Conservation (phyloP, 2,797 vertebrate genomes). For the Pangasius krempfi region DNA sequence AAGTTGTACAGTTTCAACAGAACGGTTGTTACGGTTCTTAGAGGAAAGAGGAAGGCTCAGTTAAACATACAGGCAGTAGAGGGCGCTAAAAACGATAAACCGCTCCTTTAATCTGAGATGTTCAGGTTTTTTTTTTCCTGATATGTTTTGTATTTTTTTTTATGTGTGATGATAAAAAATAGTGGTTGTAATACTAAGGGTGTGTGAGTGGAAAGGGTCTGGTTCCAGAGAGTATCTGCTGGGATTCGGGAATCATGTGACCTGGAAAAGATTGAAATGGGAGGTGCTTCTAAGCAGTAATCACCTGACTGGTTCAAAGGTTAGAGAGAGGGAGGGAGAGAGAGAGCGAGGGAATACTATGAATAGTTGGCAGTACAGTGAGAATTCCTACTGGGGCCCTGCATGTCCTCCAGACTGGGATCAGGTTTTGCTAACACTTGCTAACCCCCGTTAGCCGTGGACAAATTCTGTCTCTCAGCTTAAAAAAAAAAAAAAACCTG, state of each 20-base stretch:
- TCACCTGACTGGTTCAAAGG: slow-evolving; percentile 39
- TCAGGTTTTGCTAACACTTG: slow-evolving; percentile 33
- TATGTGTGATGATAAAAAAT: too few relatives aligned
- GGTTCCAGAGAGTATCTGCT: slow-evolving; percentile 45
- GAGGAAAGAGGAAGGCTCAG: background rate
- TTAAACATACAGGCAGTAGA: background rate
- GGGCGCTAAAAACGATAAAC: background rate
- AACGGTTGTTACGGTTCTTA: background rate
- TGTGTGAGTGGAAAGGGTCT: slow-evolving; percentile 32
- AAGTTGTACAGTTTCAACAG: background rate
- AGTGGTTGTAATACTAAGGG: background rate
- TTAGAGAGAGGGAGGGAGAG: background rate
- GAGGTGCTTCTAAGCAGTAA: slow-evolving; percentile 26
- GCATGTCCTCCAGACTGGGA: slow-evolving; percentile 42
- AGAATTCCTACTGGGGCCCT: slow-evolving; percentile 54
- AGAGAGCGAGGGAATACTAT: slow-evolving; percentile 32
- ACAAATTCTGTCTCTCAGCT: background rate
- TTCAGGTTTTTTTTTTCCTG: too few relatives aligned
- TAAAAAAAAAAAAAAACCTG: background rate
- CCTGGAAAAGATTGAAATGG: slow-evolving; percentile 27
- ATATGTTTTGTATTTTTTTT: background rate
- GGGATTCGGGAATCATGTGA: slow-evolving; percentile 53
- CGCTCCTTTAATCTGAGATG: background rate
- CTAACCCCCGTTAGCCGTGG: background rate
- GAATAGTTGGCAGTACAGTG: slow-evolving; percentile 52